These are phyloP conservation scores for Ctenochaetus hawaiiensis DNA, from an alignment of 2,797 vertebrate genomes.

Conservation along the genomic window DNA sequence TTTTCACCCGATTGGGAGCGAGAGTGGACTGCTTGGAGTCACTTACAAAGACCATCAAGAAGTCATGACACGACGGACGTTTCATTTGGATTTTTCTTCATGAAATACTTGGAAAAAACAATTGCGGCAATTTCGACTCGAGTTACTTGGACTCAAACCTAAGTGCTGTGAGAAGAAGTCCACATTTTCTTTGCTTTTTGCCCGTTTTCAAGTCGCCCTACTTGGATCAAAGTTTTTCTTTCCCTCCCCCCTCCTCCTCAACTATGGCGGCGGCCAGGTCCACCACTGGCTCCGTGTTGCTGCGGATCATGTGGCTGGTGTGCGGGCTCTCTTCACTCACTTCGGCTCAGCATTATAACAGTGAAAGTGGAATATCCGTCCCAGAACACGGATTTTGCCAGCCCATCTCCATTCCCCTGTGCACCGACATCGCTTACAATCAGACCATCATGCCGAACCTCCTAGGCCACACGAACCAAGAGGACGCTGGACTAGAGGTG, in stretches of 20 bases:
- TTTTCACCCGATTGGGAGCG: conserved; percentile 47
- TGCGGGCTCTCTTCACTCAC: conserved; percentile 68
- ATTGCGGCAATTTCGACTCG: background rate
- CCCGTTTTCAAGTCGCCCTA: conserved; percentile 67
- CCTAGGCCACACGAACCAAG: conserved; percentile 95
- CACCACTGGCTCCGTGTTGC: conserved; percentile 68
- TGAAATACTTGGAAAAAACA: conserved; percentile 50
- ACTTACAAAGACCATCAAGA: conserved; percentile 84
- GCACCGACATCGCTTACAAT: conserved; percentile 96
- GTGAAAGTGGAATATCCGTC: conserved; percentile 91
- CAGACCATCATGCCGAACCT: conserved; percentile 97
- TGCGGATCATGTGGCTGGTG: conserved; percentile 79
- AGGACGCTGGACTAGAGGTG: conserved; percentile 94
- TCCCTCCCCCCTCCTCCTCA: conserved; percentile 68
- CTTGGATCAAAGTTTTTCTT: conserved; percentile 81
- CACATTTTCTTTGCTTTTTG: conserved; percentile 43
- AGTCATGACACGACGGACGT: conserved; percentile 80
- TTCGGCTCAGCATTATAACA: conserved; percentile 85
- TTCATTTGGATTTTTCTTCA: conserved; percentile 57
- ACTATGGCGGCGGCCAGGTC: conserved; percentile 83
- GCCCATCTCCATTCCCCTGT: conserved; percentile 95
- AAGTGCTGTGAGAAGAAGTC: conserved; percentile 1
- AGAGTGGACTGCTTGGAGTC: conserved; percentile 77
- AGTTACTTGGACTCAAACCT: background rate
- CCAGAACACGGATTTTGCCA: conserved; percentile 98